Conservation (phyloP, 2,888 invertebrate genomes). For the Papilio protenor region DNA sequence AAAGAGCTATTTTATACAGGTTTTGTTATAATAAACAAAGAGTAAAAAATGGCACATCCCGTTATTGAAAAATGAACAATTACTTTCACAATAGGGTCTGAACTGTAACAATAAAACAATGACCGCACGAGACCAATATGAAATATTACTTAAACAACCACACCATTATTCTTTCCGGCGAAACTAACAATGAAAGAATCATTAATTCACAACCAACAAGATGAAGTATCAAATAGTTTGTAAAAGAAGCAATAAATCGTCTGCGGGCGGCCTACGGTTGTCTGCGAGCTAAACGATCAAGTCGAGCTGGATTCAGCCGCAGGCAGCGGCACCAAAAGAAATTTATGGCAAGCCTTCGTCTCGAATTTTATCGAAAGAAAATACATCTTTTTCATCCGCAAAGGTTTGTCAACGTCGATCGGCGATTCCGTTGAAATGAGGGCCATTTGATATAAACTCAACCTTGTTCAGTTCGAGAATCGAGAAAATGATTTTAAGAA, state of each 20-base stretch:
- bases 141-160: conserved; percentile 32
- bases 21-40: conserved; percentile 1
- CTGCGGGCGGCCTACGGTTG: conserved; percentile 36
- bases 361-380: conserved; percentile 77
- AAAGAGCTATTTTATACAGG: not conserved
- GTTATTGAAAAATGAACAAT: conserved; percentile 21
- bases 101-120: conserved; percentile 15
- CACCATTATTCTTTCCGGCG: conserved; percentile 27
- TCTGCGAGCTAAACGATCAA: conserved; percentile 52
- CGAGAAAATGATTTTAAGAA: conserved; percentile 47
- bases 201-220: conserved; percentile 41
- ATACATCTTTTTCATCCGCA: conserved; percentile 77
- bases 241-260: conserved; percentile 47
- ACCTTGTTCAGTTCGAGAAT: conserved; percentile 55
- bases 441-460: conserved; percentile 73
- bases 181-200: conserved; percentile 42
- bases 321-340: conserved; percentile 48
- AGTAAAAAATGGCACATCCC: conserved; percentile 1
- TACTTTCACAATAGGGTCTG: conserved; percentile 14
- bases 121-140: conserved; percentile 32
- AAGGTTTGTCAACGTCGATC: conserved; percentile 77
- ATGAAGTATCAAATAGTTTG: conserved; percentile 44
- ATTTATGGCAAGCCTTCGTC: conserved; percentile 62
- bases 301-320: conserved; percentile 51
- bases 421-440: conserved; percentile 72